phyloP scores from a whole-genome alignment of 2,888 invertebrate genomes.

The Dilophus febrilis region DNA sequence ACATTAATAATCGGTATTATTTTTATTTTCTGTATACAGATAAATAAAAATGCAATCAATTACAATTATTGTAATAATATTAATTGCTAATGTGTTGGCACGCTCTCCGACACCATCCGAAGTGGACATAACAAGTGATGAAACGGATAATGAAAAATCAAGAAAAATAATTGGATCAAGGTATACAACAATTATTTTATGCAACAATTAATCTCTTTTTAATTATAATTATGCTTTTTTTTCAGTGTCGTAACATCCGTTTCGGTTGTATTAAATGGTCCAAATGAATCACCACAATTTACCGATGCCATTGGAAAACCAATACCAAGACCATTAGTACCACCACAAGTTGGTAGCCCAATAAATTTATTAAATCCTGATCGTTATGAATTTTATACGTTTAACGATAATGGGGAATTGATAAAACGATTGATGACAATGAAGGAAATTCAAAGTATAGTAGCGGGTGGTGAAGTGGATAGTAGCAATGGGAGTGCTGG shows the following conservation, averaged over 20 bases:
- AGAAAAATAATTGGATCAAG: no score
- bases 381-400: constrained; percentile 73
- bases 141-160: no score
- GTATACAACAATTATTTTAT: no score
- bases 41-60: no score
- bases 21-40: no score
- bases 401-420: constrained; percentile 66
- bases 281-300: constrained; percentile 35
- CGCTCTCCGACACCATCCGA: no score
- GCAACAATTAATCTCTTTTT: no score
- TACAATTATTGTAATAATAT: no score
- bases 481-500: constrained; percentile 20
- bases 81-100: no score
- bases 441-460: constrained; percentile 68
- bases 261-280: constrained; percentile 42
- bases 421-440: constrained; percentile 70
- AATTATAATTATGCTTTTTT: background rate
- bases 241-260: constrained; percentile 45
- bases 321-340: constrained; percentile 42
- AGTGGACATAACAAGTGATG: no score
- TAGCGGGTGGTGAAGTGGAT: constrained; percentile 63
- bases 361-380: constrained; percentile 65
- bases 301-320: constrained; percentile 53
- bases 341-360: constrained; percentile 56
- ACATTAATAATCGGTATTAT: no score